Evolutionary conservation across 2,113 vertebrate species (phyloP).

Genomic region (Otocyon megalotis): DNA sequence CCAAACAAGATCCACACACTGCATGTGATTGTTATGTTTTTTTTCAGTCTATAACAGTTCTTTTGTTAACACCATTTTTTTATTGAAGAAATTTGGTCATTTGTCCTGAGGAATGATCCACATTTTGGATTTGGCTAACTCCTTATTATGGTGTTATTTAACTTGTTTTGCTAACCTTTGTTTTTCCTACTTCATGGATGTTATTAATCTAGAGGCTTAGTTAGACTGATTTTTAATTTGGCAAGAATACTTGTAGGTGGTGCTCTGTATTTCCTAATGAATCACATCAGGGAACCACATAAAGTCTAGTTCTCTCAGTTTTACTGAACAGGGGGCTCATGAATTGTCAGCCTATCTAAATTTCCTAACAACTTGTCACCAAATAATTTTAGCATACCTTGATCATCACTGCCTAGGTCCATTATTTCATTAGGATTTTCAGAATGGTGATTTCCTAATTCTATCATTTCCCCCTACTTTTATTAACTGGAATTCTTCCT

Average conservation of each 20-base stretch:
- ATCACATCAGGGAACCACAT: background rate
- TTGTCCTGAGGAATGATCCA: background rate
- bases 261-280: background rate
- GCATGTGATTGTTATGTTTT: background rate
- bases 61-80: background rate
- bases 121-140: slow-evolving; percentile 13
- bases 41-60: background rate
- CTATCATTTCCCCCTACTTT: slow-evolving; percentile 21
- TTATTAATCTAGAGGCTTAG: background rate
- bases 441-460: slow-evolving; percentile 52
- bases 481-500: slow-evolving; percentile 23
- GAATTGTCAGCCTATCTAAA: background rate
- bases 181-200: background rate
- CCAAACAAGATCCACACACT: background rate
- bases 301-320: background rate
- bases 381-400: background rate
- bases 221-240: slow-evolving; percentile 2
- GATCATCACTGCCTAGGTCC: background rate
- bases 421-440: background rate
- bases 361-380: background rate
- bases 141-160: background rate
- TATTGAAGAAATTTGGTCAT: background rate
- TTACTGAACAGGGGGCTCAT: background rate
- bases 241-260: background rate
- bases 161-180: background rate